phyloP scores from a whole-genome alignment of 1,140 invertebrate species.

The Drosophila teissieri region DNA sequence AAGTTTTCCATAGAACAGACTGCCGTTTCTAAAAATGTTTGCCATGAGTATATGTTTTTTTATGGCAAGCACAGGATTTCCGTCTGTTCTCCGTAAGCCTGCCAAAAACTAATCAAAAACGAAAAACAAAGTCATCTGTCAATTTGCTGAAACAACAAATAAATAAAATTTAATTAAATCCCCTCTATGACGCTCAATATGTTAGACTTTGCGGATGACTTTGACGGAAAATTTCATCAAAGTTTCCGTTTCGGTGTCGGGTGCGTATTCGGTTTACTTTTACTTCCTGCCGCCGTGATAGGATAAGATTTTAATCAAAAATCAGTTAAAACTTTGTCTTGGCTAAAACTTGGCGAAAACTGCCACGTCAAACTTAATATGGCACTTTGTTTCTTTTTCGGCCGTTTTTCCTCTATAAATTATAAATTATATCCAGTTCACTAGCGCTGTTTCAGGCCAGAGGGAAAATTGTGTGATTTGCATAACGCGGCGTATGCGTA shows the following conservation, averaged over 20 bases:
- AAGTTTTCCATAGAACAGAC: slow-evolving; percentile 14
- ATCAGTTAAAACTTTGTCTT: slow-evolving; percentile 57
- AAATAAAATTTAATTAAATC: slow-evolving; percentile 47
- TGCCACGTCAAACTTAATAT: slow-evolving; percentile 42
- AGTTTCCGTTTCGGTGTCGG: slow-evolving; percentile 47
- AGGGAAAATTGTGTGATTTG: slow-evolving; percentile 50
- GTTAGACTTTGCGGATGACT: slow-evolving; percentile 13
- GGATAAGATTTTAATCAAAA: slow-evolving; percentile 73
- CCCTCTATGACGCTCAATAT: slow-evolving; percentile 31
- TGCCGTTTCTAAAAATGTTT: background rate
- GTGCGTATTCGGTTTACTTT: slow-evolving; percentile 23
- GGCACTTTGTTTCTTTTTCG: slow-evolving; percentile 22
- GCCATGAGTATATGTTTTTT: slow-evolving; percentile 4
- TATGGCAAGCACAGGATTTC: background rate
- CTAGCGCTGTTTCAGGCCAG: slow-evolving; percentile 4
- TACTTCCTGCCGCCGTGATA: slow-evolving; percentile 20
- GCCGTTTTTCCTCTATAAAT: slow-evolving; percentile 44
- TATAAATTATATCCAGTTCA: slow-evolving; percentile 44
- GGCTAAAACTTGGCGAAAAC: slow-evolving; percentile 36
- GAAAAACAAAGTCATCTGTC: slow-evolving; percentile 43
- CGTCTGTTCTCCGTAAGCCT: background rate
- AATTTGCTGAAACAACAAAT: slow-evolving; percentile 28
- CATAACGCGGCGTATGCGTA: slow-evolving; percentile 76
- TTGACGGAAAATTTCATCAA: slow-evolving; percentile 27
- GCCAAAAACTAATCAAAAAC: slow-evolving; percentile 30